phyloP scores from a whole-genome alignment of 2,113 vertebrate genomes.

The Festucalex cinctus region DNA sequence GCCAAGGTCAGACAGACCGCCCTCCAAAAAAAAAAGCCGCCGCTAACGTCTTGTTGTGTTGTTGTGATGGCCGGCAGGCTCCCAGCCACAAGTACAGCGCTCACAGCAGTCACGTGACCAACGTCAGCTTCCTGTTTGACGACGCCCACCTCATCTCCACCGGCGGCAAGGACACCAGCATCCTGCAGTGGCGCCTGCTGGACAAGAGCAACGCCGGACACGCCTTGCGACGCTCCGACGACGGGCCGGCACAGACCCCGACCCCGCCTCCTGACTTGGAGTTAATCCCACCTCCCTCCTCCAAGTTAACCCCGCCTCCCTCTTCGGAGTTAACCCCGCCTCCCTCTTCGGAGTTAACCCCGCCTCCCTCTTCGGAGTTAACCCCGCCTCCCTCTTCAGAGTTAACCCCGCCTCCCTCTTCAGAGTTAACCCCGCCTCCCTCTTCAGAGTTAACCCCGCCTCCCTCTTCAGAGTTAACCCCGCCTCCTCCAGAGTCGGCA shows the following conservation, averaged over 20 bases:
- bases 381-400: too few relatives aligned
- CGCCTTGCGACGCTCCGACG: not conserved
- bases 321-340: not conserved
- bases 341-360: conserved; percentile 42
- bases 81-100: conserved; percentile 96
- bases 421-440: conserved; percentile 44
- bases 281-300: conserved; percentile 45
- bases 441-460: conserved; percentile 17
- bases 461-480: too few relatives aligned
- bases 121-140: conserved; percentile 88
- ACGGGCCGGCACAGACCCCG: conserved; percentile 11
- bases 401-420: conserved; percentile 30
- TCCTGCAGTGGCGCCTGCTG: conserved; percentile 94
- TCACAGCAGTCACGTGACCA: conserved; percentile 98
- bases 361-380: conserved; percentile 29
- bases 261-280: conserved; percentile 41
- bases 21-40: not conserved
- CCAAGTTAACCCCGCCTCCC: not conserved
- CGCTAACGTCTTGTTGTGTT: not conserved
- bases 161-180: conserved; percentile 96
- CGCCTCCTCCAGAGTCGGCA: not conserved
- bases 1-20: conserved; percentile 77
- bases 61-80: conserved; percentile 71
- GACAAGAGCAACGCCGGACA: conserved; percentile 75
- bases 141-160: conserved; percentile 94